Percentiles rank a stretch among this genome's conserved stretches.
Evolutionary conservation across 2,113 vertebrate genomes (phyloP).

Genomic region (Dasypus novemcinctus): DNA sequence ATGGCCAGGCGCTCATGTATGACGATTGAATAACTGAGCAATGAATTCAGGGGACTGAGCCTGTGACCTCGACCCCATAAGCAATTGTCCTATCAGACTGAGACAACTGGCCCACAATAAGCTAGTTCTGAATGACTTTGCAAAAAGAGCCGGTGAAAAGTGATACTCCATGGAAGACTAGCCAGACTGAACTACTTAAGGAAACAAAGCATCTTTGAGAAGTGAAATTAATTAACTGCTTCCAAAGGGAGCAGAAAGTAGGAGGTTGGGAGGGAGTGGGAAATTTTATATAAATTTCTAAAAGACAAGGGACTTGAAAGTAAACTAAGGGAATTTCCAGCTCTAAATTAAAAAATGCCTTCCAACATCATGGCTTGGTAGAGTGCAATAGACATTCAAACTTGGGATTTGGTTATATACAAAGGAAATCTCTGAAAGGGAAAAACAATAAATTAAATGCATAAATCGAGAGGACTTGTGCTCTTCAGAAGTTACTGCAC

Average conservation of each 20-base stretch:
- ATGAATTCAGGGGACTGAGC: not conserved
- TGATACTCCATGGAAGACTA: constrained; percentile 68
- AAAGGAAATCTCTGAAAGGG: constrained; percentile 68
- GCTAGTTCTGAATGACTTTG: constrained; percentile 59
- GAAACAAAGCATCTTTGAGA: constrained; percentile 77
- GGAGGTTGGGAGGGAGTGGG: constrained; percentile 34
- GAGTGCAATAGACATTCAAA: constrained; percentile 32
- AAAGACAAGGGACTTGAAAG: constrained; percentile 68
- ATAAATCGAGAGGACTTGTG: constrained; percentile 60
- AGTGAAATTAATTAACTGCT: constrained; percentile 78
- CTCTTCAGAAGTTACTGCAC: constrained; percentile 66
- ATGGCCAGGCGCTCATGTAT: not conserved
- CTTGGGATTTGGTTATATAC: constrained; percentile 51
- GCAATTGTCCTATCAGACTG: constrained; percentile 46
- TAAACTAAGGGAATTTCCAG: constrained; percentile 64
- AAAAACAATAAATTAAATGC: constrained; percentile 71
- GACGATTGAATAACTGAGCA: constrained; percentile 23
- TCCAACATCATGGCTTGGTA: constrained; percentile 49
- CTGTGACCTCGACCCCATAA: constrained; percentile 54
- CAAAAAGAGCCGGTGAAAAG: constrained; percentile 50
- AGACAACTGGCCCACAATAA: constrained; percentile 51
- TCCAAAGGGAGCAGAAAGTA: constrained; percentile 71
- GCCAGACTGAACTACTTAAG: constrained; percentile 75
- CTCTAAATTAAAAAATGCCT: constrained; percentile 67
- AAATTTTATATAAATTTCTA: constrained; percentile 67